Conservation (phyloP, 2,888 invertebrate genomes). For the Leucoptera coffeella region DNA sequence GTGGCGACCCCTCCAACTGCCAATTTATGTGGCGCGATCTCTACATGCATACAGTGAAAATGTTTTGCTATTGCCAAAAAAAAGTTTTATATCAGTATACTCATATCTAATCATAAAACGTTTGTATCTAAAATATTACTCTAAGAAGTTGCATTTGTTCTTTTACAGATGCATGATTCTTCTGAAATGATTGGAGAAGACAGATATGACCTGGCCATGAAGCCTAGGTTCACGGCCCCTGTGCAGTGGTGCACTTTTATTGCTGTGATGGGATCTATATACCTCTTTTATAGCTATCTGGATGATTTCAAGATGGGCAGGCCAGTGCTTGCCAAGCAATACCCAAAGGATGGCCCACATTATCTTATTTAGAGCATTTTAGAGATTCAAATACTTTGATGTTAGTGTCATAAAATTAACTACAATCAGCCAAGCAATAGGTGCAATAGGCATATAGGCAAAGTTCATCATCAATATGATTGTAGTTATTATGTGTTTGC, state of each 20-base stretch:
- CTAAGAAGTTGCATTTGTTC: too few relatives aligned
- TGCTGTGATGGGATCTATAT: conserved; percentile 40
- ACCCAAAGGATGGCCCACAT: conserved; percentile 51
- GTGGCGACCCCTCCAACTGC: too few relatives aligned
- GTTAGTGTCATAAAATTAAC: background rate
- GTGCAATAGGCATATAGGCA: background rate
- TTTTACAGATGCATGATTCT: conserved; percentile 58
- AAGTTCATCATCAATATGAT: too few relatives aligned
- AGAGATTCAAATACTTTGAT: too few relatives aligned
- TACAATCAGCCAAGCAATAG: too few relatives aligned
- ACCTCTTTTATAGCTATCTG: conserved; percentile 35
- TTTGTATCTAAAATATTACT: too few relatives aligned
- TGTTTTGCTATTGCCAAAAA: too few relatives aligned
- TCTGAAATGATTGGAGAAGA: conserved; percentile 67
- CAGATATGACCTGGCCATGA: conserved; percentile 56
- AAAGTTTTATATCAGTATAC: too few relatives aligned
- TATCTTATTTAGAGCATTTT: conserved; percentile 15
- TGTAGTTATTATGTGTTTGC: background rate
- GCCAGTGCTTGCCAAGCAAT: conserved; percentile 60
- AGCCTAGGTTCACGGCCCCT: conserved; percentile 37
- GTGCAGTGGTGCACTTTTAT: conserved; percentile 48
- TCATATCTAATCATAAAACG: too few relatives aligned
- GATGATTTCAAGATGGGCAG: conserved; percentile 59
- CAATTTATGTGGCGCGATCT: too few relatives aligned
- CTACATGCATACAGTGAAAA: too few relatives aligned